Evolutionary conservation across 1,140 invertebrate genomes (phyloP), one percentile per base, ranked within the genome.

Genomic region (Rhagoletis pomonella): DNA sequence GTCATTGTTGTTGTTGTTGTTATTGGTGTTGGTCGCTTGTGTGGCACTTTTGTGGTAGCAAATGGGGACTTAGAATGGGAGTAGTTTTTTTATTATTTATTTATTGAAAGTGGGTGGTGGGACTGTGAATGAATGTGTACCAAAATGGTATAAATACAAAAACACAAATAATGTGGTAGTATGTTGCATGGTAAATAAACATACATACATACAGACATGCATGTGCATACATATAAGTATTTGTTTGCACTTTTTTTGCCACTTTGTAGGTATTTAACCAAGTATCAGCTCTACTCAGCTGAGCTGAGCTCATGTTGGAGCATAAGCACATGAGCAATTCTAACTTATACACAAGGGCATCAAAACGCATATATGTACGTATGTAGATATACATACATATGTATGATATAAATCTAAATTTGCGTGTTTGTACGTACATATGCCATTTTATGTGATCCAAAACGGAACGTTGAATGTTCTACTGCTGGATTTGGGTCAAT

Each of bases 221-320:
- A 42, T 39, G 3, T 29, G 47, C 12, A 17, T 17, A 6, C 14
- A 47, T 0, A 47, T 0, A 47, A 1, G 12, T 67, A 67, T 47
- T 19, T 77, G 44, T 64, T 67, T 55, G 42, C 17, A 50, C n/a
- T 55, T 81, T 29, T 81, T 55, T 47, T 9, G 73, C 47, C 47
- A 50, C 47, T 81, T 55, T 81, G 47, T 81, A 81, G 73, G 47
- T 81, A 55, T 55, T 50, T 81, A 55, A n/a, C 50, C 73, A 81
- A 81, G 73, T 81, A 55, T 81, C 73, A 81, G 73, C 73, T 81
- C 47, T 55, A 58, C n/a, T 81, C n/a, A 81, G 73, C 73, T 81
- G 47, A 81, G 73, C 73, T 81, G 73, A 81, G 73, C 73, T 81
- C 73, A 10, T 81, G 73, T 81, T 55, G 47, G 14, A 73, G 67